These are phyloP conservation scores for Ophioninae sp. DNA, from an alignment of 2,888 invertebrate genomes.

Conservation along the genomic window DNA sequence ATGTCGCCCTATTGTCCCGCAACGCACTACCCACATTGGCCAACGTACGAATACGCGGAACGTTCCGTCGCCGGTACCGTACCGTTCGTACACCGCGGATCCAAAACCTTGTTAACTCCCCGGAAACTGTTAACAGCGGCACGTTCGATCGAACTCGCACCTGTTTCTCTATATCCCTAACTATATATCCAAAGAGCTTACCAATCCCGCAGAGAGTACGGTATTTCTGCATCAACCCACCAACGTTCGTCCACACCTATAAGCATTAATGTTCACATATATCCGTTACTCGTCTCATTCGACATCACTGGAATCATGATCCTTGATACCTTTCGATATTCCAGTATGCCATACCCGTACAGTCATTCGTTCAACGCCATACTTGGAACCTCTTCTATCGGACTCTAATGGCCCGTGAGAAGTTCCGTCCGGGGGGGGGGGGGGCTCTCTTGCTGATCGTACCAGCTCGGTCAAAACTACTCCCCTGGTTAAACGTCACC, in stretches of 20 bases:
- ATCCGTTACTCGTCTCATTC: constrained; percentile 24
- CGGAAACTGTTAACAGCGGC: constrained; percentile 79
- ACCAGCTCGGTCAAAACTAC: constrained; percentile 33
- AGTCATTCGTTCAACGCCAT: constrained; percentile 50
- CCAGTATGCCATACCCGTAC: constrained; percentile 16
- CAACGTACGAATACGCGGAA: constrained; percentile 39
- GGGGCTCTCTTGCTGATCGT: too few species aligned
- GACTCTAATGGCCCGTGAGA: constrained; percentile 46
- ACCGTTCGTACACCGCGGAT: constrained; percentile 65
- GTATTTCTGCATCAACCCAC: constrained; percentile 9
- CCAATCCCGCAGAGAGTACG: constrained; percentile 50
- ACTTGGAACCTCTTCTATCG: not conserved
- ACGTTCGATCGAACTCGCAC: constrained; percentile 70
- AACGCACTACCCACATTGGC: constrained; percentile 66
- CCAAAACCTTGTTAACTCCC: constrained; percentile 78
- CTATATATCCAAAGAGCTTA: constrained; percentile 46
- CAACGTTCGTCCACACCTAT: not conserved
- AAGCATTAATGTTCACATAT: not conserved
- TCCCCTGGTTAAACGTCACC: constrained; percentile 9
- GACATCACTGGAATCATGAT: constrained; percentile 52
- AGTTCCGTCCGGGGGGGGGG: too few species aligned
- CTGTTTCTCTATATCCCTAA: constrained; percentile 49
- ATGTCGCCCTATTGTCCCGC: constrained; percentile 77
- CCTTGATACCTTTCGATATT: constrained; percentile 52
- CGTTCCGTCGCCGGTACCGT: constrained; percentile 28